Conservation (phyloP, 1,140 invertebrate genomes). For the Daktulosphaira vitifoliae region DNA sequence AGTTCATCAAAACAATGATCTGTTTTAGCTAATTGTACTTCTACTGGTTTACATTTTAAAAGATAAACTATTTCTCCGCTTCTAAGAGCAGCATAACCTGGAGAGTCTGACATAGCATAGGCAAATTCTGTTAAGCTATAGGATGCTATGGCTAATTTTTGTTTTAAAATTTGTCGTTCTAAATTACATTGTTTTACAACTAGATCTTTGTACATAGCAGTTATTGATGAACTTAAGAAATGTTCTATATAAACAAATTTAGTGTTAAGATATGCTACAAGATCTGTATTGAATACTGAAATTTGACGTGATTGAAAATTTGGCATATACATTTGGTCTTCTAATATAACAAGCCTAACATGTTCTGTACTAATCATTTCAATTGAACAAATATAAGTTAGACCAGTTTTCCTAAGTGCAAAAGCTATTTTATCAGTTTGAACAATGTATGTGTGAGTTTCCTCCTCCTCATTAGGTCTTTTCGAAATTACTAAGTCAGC, state of each 20-base stretch:
- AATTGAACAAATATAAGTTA: background rate
- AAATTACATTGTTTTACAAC: background rate
- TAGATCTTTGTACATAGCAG: background rate
- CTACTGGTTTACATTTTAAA: background rate
- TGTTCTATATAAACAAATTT: constrained; percentile 11
- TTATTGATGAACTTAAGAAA: background rate
- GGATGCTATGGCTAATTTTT: background rate
- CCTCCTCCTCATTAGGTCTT: too few species aligned
- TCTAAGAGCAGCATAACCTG: background rate
- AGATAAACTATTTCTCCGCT: background rate
- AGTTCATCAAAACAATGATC: background rate
- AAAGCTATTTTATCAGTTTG: background rate
- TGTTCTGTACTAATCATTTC: background rate
- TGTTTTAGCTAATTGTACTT: background rate
- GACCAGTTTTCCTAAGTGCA: too few species aligned
- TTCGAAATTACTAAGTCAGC: background rate
- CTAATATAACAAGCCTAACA: background rate
- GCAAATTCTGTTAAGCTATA: background rate
- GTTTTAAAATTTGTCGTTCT: constrained; percentile 3
- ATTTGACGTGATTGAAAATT: background rate
- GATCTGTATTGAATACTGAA: background rate
- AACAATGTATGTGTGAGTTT: background rate
- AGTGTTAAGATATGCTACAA: background rate
- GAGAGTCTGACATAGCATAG: background rate
- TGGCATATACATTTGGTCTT: background rate